Conservation (phyloP, 2,113 vertebrate genomes). For the Oncorhynchus clarkii region DNA sequence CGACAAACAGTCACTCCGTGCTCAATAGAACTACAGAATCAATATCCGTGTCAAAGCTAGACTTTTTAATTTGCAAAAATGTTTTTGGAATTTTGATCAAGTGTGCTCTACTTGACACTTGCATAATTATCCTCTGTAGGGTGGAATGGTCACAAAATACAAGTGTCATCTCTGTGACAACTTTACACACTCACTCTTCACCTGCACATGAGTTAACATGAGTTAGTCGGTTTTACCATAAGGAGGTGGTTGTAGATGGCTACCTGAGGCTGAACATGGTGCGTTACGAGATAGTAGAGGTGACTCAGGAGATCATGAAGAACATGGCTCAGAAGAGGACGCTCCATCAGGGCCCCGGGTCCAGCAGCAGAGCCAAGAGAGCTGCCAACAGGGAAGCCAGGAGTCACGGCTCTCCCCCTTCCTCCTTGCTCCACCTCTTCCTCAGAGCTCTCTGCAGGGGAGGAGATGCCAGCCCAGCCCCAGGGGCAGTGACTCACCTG, state of each 20-base stretch:
- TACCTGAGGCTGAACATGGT: conserved; percentile 76
- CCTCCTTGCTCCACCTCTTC: conserved; percentile 59
- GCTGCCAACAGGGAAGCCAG: conserved; percentile 27
- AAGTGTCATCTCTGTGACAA: conserved; percentile 79
- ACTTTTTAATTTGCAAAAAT: background rate
- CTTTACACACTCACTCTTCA: conserved; percentile 73
- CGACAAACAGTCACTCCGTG: too few relatives aligned
- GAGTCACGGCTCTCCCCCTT: conserved; percentile 41
- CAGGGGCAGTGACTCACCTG: conserved; percentile 55
- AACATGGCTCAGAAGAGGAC: conserved; percentile 77
- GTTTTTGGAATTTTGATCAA: background rate
- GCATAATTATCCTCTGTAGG: conserved; percentile 47
- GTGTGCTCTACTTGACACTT: background rate
- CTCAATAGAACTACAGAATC: too few relatives aligned
- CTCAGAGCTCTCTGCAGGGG: conserved; percentile 52
- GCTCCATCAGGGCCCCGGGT: conserved; percentile 57
- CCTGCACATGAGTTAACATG: conserved; percentile 50
- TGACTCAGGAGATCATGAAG: conserved; percentile 80
- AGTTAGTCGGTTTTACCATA: background rate
- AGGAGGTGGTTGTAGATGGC: conserved; percentile 44
- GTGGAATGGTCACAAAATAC: conserved; percentile 71
- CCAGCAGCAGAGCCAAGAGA: conserved; percentile 48
- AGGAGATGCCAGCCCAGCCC: conserved; percentile 48
- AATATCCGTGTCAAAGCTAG: too few relatives aligned
- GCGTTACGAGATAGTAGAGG: conserved; percentile 77